Evolutionary conservation across 2,888 invertebrate species (phyloP).

Genomic region (Campoplex nolae): DNA sequence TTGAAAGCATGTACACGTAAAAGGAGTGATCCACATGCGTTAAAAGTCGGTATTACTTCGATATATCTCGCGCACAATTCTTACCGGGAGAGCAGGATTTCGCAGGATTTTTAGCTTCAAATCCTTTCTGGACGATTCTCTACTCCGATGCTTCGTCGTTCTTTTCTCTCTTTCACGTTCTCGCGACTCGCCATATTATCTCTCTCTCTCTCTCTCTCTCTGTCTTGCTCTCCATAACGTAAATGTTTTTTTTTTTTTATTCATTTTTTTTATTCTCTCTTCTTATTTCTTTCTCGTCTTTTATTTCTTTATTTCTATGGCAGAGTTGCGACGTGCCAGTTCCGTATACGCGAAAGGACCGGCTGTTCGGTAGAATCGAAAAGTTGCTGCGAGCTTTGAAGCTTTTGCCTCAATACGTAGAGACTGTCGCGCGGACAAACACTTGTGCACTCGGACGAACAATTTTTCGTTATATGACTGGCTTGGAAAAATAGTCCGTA

Average conservation of each 20-base stretch:
- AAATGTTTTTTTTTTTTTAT: neutral
- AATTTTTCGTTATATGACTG: slow-evolving; percentile 51
- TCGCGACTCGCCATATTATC: neutral
- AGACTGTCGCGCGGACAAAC: neutral
- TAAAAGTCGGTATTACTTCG: neutral
- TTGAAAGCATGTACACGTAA: neutral
- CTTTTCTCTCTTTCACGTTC: slow-evolving; percentile 6
- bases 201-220: neutral
- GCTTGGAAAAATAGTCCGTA: slow-evolving; percentile 46
- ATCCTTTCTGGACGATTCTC: neutral
- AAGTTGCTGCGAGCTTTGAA: slow-evolving; percentile 54
- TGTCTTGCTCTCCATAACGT: neutral
- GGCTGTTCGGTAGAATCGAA: slow-evolving; percentile 63
- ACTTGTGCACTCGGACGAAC: slow-evolving; percentile 1
- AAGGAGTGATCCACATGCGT: neutral
- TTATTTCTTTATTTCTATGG: slow-evolving; percentile 65
- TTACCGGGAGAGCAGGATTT: neutral
- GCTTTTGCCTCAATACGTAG: neutral
- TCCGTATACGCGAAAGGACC: slow-evolving; percentile 33
- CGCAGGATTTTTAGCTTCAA: slow-evolving; percentile 14
- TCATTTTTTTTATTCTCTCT: neutral
- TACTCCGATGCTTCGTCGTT: neutral
- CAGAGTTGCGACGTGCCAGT: slow-evolving; percentile 42
- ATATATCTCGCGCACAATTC: neutral
- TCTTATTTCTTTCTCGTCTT: neutral